Conservation (phyloP, 2,113 vertebrate genomes). For the Colius striatus region DNA sequence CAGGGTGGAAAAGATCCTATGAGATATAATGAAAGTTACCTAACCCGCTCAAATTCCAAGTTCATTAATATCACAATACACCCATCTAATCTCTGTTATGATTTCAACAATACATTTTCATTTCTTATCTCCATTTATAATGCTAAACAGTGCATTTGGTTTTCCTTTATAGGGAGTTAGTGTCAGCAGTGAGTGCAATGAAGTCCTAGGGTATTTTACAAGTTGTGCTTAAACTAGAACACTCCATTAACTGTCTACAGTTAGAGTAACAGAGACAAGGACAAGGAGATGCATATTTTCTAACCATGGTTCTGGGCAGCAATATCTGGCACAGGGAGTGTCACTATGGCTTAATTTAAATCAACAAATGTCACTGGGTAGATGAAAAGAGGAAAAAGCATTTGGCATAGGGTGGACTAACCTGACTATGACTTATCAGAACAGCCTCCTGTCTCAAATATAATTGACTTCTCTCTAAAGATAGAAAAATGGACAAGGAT, state of each 20-base stretch:
- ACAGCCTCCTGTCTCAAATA: not conserved
- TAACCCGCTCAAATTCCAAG: not conserved
- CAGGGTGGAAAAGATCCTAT: not conserved
- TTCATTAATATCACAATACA: not conserved
- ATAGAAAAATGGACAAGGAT: not conserved
- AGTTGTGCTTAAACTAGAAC: not conserved
- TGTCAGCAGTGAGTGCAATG: not conserved
- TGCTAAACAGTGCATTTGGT: not conserved
- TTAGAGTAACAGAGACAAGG: not conserved
- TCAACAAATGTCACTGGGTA: not conserved
- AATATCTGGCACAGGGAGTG: not conserved
- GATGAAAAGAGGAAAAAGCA: not conserved
- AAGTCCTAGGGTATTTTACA: not conserved
- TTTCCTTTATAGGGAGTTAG: not conserved
- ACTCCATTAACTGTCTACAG: not conserved
- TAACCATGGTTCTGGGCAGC: not conserved
- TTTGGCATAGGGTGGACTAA: not conserved
- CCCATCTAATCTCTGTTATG: not conserved
- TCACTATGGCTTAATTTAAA: not conserved
- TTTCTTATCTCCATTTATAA: not conserved
- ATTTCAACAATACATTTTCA: not conserved
- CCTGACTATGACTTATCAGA: not conserved
- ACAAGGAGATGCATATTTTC: not conserved
- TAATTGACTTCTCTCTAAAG: not conserved
- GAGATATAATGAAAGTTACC: not conserved